Conservation (phyloP, 2,797 vertebrate genomes). For the Acanthurus tractus region DNA sequence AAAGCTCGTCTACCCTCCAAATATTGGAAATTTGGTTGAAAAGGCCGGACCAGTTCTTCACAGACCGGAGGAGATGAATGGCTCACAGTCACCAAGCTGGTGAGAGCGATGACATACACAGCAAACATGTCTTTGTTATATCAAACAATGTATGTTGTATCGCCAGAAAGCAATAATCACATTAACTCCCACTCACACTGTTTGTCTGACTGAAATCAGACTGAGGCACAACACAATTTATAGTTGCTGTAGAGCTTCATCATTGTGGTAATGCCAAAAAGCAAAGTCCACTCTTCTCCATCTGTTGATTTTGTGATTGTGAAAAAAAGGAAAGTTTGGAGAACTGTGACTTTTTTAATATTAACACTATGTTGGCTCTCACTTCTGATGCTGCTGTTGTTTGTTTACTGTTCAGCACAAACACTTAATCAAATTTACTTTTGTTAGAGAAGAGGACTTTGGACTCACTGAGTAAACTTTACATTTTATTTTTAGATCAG, state of each 20-base stretch:
- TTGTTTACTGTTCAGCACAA: neutral
- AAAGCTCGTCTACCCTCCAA: slow-evolving; percentile 41
- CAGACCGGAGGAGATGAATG: slow-evolving; percentile 35
- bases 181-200: neutral
- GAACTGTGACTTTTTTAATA: neutral
- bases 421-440: neutral
- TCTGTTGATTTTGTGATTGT: slow-evolving; percentile 25
- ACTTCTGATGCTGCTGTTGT: neutral
- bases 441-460: neutral
- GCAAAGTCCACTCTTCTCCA: neutral
- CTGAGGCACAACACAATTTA: neutral
- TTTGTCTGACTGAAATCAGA: neutral
- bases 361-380: neutral
- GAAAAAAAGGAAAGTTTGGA: slow-evolving; percentile 4
- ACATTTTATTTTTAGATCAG: too few relatives aligned
- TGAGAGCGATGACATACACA: neutral
- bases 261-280: neutral
- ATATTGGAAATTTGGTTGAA: slow-evolving; percentile 1
- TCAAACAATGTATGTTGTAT: neutral
- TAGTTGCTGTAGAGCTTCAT: neutral
- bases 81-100: slow-evolving; percentile 23
- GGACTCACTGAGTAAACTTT: too few relatives aligned
- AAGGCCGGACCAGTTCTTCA: slow-evolving; percentile 35
- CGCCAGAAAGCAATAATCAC: neutral
- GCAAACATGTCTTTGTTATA: slow-evolving; percentile 36